Conservation (phyloP, 2,113 vertebrate species). For the Hydrolagus affinis region DNA sequence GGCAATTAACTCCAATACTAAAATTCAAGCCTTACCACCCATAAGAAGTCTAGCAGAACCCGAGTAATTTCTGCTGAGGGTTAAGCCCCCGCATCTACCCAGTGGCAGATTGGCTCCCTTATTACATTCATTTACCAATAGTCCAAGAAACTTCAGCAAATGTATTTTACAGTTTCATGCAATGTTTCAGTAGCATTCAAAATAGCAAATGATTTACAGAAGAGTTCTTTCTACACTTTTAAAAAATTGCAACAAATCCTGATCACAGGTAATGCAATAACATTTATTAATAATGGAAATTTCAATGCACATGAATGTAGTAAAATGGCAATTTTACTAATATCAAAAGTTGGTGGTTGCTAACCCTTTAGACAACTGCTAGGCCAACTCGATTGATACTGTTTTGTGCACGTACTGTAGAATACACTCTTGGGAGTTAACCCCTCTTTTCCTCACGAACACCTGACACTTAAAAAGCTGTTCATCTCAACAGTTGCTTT, state of each 20-base stretch:
- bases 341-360: not conserved
- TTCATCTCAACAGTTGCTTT: not conserved
- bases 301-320: constrained; percentile 9
- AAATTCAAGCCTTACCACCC: too few species aligned
- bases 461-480: not conserved
- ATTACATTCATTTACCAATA: too few species aligned
- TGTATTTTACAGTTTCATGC: constrained; percentile 14
- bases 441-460: not conserved
- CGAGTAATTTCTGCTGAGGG: too few species aligned
- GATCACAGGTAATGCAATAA: not conserved
- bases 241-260: not conserved
- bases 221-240: not conserved
- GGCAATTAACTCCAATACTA: too few species aligned
- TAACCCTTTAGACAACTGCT: not conserved
- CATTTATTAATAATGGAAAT: not conserved
- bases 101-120: too few species aligned
- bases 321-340: not conserved
- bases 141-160: too few species aligned
- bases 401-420: too few species aligned
- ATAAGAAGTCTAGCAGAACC: too few species aligned
- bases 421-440: too few species aligned
- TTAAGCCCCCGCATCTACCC: too few species aligned
- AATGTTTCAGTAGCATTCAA: not conserved
- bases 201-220: not conserved
- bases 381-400: too few species aligned